A percentile compares a stretch with the other conserved stretches of the same genome.
Evolutionary conservation across 2,888 invertebrate species (phyloP).

Genomic region (Brenthis daphne): DNA sequence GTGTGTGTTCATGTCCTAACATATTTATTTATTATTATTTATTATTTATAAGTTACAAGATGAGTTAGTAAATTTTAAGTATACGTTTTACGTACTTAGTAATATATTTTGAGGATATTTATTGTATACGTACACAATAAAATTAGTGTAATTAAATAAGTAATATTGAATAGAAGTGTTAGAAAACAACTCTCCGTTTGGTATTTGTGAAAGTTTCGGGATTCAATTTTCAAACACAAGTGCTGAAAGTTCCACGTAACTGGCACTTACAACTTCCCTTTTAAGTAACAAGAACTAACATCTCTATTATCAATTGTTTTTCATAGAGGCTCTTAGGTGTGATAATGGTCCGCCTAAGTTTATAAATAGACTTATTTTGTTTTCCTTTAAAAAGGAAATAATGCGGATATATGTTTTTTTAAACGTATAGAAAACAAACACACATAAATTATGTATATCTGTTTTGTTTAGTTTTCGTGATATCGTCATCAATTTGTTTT

Average conservation of each 20-base stretch:
- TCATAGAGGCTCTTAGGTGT: neutral
- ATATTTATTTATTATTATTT: too few species aligned
- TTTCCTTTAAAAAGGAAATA: too few species aligned
- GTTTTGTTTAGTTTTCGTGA: too few species aligned
- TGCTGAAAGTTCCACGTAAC: conserved; percentile 24
- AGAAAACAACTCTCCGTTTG: conserved; percentile 18
- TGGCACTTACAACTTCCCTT: conserved; percentile 29
- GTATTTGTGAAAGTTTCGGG: conserved; percentile 18
- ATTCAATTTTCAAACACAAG: conserved; percentile 24
- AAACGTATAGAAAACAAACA: too few species aligned
- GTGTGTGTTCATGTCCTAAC: too few species aligned
- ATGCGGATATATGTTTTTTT: too few species aligned
- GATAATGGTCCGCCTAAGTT: neutral
- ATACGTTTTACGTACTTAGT: too few species aligned
- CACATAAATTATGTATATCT: too few species aligned
- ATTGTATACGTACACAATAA: neutral
- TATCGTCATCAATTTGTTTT: too few species aligned
- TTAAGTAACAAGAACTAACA: conserved; percentile 24
- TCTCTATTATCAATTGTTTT: conserved; percentile 16
- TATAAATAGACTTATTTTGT: neutral
- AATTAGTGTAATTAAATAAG: conserved; percentile 5
- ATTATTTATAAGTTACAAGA: too few species aligned
- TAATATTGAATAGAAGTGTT: conserved; percentile 11
- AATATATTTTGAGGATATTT: too few species aligned
- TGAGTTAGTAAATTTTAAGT: too few species aligned